phyloP scores from a whole-genome alignment of 2,113 vertebrate genomes.

The Sporophila hypoxantha region DNA sequence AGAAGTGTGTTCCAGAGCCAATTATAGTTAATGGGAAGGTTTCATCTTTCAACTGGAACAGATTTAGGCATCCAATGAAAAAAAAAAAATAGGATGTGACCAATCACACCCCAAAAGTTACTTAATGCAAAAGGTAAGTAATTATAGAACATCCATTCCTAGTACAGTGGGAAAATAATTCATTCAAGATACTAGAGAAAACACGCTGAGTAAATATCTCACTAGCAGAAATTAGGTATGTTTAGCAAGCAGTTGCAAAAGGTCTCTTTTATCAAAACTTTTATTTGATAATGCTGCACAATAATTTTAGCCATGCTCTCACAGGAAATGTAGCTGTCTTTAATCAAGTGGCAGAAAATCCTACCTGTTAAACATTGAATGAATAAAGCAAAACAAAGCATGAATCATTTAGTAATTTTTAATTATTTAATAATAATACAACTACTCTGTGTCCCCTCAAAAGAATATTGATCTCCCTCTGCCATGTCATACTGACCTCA shows the following conservation, averaged over 20 bases:
- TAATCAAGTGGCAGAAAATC: constrained; percentile 22
- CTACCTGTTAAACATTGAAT: constrained; percentile 11
- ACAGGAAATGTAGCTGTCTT: not conserved
- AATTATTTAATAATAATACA: constrained; percentile 51
- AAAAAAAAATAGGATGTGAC: not conserved
- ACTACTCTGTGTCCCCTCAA: not conserved
- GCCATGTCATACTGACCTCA: constrained; percentile 9
- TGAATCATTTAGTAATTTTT: constrained; percentile 39
- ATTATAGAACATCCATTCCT: not conserved
- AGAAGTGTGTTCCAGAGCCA: not conserved
- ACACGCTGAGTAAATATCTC: not conserved
- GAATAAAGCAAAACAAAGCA: constrained; percentile 20
- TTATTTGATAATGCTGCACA: not conserved
- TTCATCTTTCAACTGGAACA: not conserved
- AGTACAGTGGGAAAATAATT: not conserved
- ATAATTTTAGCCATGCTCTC: not conserved
- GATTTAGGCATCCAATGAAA: not conserved
- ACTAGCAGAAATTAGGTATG: not conserved
- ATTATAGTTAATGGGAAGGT: not conserved
- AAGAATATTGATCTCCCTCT: constrained; percentile 21
- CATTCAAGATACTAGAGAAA: not conserved
- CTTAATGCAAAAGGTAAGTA: not conserved
- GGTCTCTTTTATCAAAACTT: not conserved
- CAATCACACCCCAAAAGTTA: not conserved
- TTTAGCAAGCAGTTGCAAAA: not conserved